Percentiles rank a stretch among this genome's conserved stretches.
Evolutionary conservation across 2,888 invertebrate species (phyloP).

Genomic region (Alsophila aescularia): DNA sequence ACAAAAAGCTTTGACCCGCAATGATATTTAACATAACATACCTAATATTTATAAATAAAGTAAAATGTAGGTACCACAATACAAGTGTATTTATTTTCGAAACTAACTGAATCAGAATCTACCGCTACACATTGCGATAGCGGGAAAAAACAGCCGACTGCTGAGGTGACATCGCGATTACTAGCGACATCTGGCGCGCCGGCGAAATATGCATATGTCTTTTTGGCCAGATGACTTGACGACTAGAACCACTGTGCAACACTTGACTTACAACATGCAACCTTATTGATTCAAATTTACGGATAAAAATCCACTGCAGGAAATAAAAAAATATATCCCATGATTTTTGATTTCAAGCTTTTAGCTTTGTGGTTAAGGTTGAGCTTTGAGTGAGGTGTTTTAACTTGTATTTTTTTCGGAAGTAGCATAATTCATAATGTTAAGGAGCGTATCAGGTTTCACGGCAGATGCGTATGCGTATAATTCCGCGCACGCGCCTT

Average conservation of each 20-base stretch:
- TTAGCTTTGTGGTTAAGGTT: conserved; percentile 39
- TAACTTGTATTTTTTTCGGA: conserved; percentile 64
- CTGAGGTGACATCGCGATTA: conserved; percentile 59
- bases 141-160: conserved; percentile 53
- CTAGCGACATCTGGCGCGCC: conserved; percentile 67
- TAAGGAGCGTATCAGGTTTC: conserved; percentile 80
- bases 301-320: conserved; percentile 4
- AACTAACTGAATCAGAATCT: conserved; percentile 59
- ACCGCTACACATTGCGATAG: conserved; percentile 64
- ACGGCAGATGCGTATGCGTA: conserved; percentile 68
- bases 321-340: neutral
- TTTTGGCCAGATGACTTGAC: conserved; percentile 70
- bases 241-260: conserved; percentile 40
- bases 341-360: conserved; percentile 20
- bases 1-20: conserved; percentile 35
- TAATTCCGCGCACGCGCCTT: conserved; percentile 70
- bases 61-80: conserved; percentile 30
- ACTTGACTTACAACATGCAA: neutral
- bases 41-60: conserved; percentile 14
- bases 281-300: conserved; percentile 32
- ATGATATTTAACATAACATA: conserved; percentile 19
- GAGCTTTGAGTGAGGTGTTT: conserved; percentile 37
- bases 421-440: conserved; percentile 75
- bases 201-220: conserved; percentile 75
- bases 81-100: conserved; percentile 39